Percentiles rank a stretch among this genome's conserved stretches.
phyloP scores from a whole-genome alignment of 2,113 vertebrate genomes.

The Andinoacara biseriatus region DNA sequence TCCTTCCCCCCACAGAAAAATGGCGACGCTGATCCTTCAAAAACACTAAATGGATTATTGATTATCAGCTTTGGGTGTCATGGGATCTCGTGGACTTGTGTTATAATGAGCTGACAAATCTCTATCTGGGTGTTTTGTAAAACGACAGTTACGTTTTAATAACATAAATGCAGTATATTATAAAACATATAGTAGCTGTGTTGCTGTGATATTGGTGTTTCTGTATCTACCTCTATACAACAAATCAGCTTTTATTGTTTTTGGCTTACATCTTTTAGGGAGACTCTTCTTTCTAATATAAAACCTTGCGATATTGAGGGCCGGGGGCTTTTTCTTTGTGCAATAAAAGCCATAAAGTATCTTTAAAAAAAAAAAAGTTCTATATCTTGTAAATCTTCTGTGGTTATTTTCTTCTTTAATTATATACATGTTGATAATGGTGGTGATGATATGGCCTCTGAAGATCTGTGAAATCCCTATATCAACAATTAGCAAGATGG shows the following conservation, averaged over 20 bases:
- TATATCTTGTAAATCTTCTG: not conserved
- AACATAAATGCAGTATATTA: not conserved
- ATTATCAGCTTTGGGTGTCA: constrained; percentile 29
- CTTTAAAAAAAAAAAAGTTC: not conserved
- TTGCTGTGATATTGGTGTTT: not conserved
- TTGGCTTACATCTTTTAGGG: constrained; percentile 1
- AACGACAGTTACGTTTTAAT: constrained; percentile 3
- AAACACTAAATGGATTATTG: not conserved
- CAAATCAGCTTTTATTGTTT: not conserved
- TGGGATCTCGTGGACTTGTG: constrained; percentile 7
- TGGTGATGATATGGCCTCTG: no score
- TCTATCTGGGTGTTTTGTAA: constrained; percentile 17
- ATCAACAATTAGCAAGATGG: no score
- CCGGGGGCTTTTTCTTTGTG: constrained; percentile 74
- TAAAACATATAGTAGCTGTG: not conserved
- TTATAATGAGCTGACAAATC: constrained; percentile 7
- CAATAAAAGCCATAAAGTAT: constrained; percentile 64
- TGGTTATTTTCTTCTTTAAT: not conserved
- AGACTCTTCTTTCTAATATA: constrained; percentile 11
- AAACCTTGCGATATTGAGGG: constrained; percentile 45
- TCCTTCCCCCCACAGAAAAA: constrained; percentile 65
- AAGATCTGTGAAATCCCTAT: no score
- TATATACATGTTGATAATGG: not conserved
- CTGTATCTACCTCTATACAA: not conserved
- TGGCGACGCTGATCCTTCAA: constrained; percentile 70